phyloP scores from a whole-genome alignment of 2,888 invertebrate genomes.

The Epirrhoe tristata region DNA sequence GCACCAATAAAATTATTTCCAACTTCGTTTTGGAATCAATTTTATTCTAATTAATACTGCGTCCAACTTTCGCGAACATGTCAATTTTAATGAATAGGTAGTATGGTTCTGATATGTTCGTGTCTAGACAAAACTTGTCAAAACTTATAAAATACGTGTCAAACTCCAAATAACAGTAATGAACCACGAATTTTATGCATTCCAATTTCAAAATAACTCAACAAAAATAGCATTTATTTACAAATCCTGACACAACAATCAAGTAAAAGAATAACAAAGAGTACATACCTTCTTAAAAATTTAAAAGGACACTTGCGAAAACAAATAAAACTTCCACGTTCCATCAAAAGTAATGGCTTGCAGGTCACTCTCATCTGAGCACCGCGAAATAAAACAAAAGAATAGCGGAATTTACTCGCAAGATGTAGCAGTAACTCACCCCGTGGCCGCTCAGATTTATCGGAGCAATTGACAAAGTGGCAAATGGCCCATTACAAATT shows the following conservation, averaged over 20 bases:
- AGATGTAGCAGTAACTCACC: conserved; percentile 75
- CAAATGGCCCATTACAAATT: conserved; percentile 86
- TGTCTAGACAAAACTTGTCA: conserved; percentile 18
- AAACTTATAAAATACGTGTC: conserved; percentile 1
- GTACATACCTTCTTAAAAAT: conserved; percentile 1
- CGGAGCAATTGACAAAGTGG: conserved; percentile 85
- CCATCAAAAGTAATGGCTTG: conserved; percentile 31
- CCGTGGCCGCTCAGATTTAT: conserved; percentile 79
- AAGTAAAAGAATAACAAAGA: neutral
- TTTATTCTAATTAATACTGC: conserved; percentile 63
- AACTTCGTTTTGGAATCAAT: conserved; percentile 66
- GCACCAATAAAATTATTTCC: conserved; percentile 64
- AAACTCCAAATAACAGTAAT: neutral
- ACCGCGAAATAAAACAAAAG: conserved; percentile 68
- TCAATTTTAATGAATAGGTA: conserved; percentile 30
- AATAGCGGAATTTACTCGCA: conserved; percentile 73
- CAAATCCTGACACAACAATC: neutral
- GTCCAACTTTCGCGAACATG: conserved; percentile 33
- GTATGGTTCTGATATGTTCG: conserved; percentile 11
- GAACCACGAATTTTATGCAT: neutral
- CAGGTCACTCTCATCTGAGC: conserved; percentile 32
- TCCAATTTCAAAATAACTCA: neutral
- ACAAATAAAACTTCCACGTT: conserved; percentile 22
- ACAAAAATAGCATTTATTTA: neutral
- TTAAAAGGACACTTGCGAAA: conserved; percentile 15